These are phyloP conservation scores for Dipus sagitta DNA, from an alignment of 2,797 vertebrate genomes.

Conservation along the genomic window DNA sequence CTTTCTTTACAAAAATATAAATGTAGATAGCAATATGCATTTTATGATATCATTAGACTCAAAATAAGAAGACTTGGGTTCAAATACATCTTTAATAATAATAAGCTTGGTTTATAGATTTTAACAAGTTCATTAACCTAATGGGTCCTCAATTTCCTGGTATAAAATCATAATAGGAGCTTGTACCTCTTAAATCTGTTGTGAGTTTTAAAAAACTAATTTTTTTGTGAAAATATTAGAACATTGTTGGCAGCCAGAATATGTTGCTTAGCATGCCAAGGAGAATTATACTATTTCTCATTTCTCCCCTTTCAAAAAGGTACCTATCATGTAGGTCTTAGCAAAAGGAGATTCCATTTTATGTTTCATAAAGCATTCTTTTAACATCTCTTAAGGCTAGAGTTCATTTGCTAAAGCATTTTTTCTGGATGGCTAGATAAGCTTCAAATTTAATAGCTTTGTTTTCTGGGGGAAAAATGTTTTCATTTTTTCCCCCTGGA, in stretches of 20 bases:
- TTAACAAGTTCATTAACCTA: constrained; percentile 58
- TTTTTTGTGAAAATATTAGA: constrained; percentile 62
- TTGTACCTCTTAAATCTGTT: not conserved
- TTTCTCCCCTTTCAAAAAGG: constrained; percentile 23
- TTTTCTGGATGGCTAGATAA: constrained; percentile 51
- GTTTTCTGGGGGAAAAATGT: not conserved
- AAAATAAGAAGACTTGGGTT: constrained; percentile 38
- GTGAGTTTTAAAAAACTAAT: constrained; percentile 56
- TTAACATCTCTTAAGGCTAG: constrained; percentile 49
- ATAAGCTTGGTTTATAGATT: constrained; percentile 44
- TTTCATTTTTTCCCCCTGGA: not conserved
- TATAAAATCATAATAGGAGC: constrained; percentile 48
- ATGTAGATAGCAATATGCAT: not conserved
- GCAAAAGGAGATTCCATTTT: constrained; percentile 49
- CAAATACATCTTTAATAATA: constrained; percentile 3
- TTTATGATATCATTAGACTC: constrained; percentile 28
- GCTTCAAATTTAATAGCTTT: constrained; percentile 49
- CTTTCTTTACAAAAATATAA: not conserved
- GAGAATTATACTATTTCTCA: constrained; percentile 40
- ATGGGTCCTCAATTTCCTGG: constrained; percentile 61
- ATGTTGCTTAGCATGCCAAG: constrained; percentile 28
- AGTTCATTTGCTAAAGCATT: constrained; percentile 61
- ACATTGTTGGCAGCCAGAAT: not conserved
- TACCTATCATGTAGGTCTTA: constrained; percentile 34
- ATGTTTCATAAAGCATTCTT: constrained; percentile 61